Percentiles rank a stretch among this genome's conserved stretches.
Conservation (phyloP, 2,797 vertebrate species). For the Benthosema pterotum region DNA sequence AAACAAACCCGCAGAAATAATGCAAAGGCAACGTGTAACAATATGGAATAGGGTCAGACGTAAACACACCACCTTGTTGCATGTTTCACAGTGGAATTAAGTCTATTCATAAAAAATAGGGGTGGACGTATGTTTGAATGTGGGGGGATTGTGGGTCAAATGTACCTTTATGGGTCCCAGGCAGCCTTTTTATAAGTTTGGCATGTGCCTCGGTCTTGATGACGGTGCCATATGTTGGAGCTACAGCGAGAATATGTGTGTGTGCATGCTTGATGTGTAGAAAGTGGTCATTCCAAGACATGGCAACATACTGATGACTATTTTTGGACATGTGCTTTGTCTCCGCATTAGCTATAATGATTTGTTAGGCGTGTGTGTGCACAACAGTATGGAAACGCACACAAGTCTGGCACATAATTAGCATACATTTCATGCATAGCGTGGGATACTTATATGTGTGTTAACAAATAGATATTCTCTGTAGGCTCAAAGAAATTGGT, state of each 20-base stretch:
- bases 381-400: slow-evolving; percentile 19
- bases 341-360: too few relatives aligned
- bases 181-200: slow-evolving; percentile 21
- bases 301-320: slow-evolving; percentile 19
- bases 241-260: slow-evolving; percentile 19
- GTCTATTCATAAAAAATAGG: not conserved
- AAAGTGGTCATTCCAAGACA: slow-evolving; percentile 39
- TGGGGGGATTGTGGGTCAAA: slow-evolving; percentile 21
- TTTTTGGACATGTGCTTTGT: slow-evolving; percentile 18
- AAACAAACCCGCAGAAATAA: too few relatives aligned
- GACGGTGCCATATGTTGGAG: slow-evolving; percentile 51
- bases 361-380: too few relatives aligned
- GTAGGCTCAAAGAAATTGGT: slow-evolving; percentile 27
- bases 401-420: slow-evolving; percentile 20
- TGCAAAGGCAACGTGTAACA: too few relatives aligned
- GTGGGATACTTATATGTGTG: not conserved
- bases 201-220: slow-evolving; percentile 38
- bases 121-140: slow-evolving; percentile 12
- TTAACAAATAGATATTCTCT: slow-evolving; percentile 39
- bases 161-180: slow-evolving; percentile 25
- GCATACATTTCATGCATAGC: slow-evolving; percentile 35
- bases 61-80: not conserved
- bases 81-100: slow-evolving; percentile 18
- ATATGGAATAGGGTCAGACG: too few relatives aligned
- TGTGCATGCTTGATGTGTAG: slow-evolving; percentile 28